Conservation (phyloP, 2,888 invertebrate species). For the Agrochola circellaris region DNA sequence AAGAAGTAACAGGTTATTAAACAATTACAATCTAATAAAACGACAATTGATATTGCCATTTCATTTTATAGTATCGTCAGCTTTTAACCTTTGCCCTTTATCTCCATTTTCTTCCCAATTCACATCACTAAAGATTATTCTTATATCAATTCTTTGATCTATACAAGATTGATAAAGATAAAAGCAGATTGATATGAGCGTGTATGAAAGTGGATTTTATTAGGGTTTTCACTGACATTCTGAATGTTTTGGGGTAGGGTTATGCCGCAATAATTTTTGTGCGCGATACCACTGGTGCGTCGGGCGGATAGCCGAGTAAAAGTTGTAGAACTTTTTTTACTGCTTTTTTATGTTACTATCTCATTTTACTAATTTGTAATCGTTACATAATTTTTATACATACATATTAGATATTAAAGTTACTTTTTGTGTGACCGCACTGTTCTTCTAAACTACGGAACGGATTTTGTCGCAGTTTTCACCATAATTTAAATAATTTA, state of each 20-base stretch:
- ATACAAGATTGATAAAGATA: conserved; percentile 46
- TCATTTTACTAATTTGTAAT: background rate
- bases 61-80: background rate
- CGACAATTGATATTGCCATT: conserved; percentile 4
- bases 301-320: conserved; percentile 16
- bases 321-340: conserved; percentile 12
- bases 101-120: conserved; percentile 23
- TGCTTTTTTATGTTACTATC: background rate
- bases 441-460: background rate
- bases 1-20: conserved; percentile 12
- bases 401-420: background rate
- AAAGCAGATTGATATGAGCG: conserved; percentile 50
- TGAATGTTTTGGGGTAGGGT: conserved; percentile 33
- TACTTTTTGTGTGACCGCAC: background rate
- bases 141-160: conserved; percentile 40
- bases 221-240: conserved; percentile 41
- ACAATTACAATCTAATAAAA: conserved; percentile 11
- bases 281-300: conserved; percentile 14
- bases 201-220: conserved; percentile 49
- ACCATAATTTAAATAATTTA: too few species aligned
- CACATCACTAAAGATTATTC: conserved; percentile 22
- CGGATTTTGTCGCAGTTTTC: background rate
- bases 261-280: conserved; percentile 50
- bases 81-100: conserved; percentile 7
- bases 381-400: too few species aligned